Evolutionary conservation across 2,113 vertebrate genomes (phyloP).

Genomic region (Sylvicapra grimmia): DNA sequence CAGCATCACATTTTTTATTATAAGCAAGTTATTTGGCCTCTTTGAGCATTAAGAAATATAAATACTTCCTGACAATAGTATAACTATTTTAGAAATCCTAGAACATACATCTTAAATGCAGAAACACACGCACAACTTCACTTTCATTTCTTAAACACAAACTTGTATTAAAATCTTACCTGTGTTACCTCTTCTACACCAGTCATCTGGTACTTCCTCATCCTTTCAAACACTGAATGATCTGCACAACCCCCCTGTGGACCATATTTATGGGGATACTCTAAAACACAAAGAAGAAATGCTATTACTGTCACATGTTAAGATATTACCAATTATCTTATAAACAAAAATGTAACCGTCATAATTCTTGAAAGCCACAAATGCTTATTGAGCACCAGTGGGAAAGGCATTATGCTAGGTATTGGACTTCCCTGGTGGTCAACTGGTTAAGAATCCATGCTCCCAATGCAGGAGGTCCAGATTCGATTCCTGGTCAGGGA

Average conservation of each 20-base stretch:
- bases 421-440: background rate
- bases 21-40: background rate
- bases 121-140: background rate
- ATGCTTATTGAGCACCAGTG: background rate
- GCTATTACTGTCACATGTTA: background rate
- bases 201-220: slow-evolving; percentile 93
- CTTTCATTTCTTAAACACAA: slow-evolving; percentile 43
- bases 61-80: background rate
- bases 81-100: background rate
- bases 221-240: slow-evolving; percentile 93
- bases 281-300: slow-evolving; percentile 78
- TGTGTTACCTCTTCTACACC: slow-evolving; percentile 77
- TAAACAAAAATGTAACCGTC: background rate
- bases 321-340: background rate
- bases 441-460: background rate
- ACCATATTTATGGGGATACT: slow-evolving; percentile 97
- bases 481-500: background rate
- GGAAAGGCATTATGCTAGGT: background rate
- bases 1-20: background rate
- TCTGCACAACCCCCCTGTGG: slow-evolving; percentile 96
- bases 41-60: background rate
- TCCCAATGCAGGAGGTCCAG: background rate
- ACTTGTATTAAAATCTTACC: slow-evolving; percentile 67
- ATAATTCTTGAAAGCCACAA: background rate
- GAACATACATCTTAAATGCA: background rate